phyloP scores from a whole-genome alignment of 2,113 vertebrate genomes.

The Alligator sinensis region DNA sequence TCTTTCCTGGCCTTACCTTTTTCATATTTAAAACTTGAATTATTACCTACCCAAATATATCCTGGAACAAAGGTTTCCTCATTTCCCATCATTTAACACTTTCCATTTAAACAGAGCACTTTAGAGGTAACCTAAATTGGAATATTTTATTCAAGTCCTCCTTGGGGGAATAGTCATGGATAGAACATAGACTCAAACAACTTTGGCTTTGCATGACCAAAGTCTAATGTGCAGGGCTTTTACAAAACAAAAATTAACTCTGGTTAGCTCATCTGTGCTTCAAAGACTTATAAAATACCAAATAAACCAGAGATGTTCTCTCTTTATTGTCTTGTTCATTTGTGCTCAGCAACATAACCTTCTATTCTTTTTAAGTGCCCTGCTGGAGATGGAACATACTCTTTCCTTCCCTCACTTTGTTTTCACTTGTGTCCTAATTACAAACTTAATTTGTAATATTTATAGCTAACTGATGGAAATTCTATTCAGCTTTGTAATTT shows the following conservation, averaged over 20 bases:
- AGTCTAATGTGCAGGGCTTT: not conserved
- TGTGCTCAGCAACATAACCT: not conserved
- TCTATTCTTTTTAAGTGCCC: not conserved
- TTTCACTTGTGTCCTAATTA: not conserved
- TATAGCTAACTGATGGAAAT: not conserved
- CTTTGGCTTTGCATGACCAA: fast-evolving
- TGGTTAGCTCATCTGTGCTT: not conserved
- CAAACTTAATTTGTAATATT: not conserved
- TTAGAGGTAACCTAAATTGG: not conserved
- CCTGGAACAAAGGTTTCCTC: too few species aligned
- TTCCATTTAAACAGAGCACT: not conserved
- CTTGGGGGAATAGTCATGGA: not conserved
- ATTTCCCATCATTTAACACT: not conserved
- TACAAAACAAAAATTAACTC: not conserved
- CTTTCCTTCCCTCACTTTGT: not conserved
- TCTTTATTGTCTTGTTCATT: not conserved
- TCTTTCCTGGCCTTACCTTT: not conserved
- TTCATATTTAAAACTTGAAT: not conserved
- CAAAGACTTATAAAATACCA: not conserved
- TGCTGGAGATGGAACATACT: not conserved
- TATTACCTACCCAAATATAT: not conserved
- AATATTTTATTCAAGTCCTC: not conserved
- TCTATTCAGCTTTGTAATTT: not conserved
- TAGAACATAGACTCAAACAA: not conserved
- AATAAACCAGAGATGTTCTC: not conserved